Conservation (phyloP, 2,113 vertebrate species). For the Nanger granti region DNA sequence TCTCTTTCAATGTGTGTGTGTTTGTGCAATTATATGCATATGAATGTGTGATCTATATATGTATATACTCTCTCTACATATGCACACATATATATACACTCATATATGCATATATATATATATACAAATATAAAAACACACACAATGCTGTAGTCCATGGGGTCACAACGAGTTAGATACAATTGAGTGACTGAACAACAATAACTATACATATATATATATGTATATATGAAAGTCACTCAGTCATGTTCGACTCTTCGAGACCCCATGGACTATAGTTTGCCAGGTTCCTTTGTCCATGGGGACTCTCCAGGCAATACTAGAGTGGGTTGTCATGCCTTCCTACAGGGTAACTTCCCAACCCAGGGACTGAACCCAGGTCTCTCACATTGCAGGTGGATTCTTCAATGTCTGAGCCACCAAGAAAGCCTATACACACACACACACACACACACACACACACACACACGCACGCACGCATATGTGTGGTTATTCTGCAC, state of each 20-base stretch:
- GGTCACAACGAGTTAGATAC: fast-evolving
- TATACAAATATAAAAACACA: background rate
- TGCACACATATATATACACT: background rate
- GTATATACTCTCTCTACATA: background rate
- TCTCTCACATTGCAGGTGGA: background rate
- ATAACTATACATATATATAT: background rate
- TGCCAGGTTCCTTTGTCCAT: background rate
- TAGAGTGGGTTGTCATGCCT: background rate
- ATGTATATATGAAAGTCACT: background rate
- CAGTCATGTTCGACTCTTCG: fast-evolving
- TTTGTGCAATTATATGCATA: background rate
- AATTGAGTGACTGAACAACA: background rate
- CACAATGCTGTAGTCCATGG: background rate
- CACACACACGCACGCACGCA: background rate
- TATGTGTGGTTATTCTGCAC: background rate
- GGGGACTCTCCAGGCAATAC: background rate
- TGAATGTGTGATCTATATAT: background rate
- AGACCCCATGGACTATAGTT: background rate
- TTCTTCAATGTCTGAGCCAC: background rate
- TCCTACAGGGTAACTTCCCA: background rate
- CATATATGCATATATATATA: background rate
- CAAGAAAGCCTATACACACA: background rate
- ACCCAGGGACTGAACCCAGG: background rate
- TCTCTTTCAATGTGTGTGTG: background rate
- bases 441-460: background rate